These are phyloP conservation scores for Siderastrea radians DNA, from an alignment of 92 coral and sea anemone genomes.

Conservation along the genomic window DNA sequence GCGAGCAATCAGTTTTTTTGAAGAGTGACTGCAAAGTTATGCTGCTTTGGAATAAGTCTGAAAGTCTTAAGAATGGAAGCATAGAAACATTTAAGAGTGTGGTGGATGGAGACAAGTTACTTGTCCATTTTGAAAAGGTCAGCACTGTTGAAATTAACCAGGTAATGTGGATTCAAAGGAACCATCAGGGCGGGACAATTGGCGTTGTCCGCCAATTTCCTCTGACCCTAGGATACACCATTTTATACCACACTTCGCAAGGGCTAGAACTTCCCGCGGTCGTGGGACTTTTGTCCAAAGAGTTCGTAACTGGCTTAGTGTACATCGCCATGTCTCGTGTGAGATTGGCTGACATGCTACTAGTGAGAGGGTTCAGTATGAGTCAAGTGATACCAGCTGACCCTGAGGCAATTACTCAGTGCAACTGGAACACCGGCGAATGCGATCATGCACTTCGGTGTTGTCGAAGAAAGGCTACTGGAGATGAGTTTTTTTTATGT, in stretches of 20 bases:
- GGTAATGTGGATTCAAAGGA: neutral
- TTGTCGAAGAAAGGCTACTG: neutral
- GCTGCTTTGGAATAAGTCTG: too few species aligned
- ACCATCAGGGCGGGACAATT: neutral
- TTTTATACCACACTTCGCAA: neutral
- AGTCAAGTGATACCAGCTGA: neutral
- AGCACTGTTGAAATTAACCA: neutral
- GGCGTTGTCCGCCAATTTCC: neutral
- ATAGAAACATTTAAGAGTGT: too few species aligned
- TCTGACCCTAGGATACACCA: neutral
- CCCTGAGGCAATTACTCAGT: neutral
- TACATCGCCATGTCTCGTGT: conserved; percentile 5
- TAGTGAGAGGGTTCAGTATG: neutral
- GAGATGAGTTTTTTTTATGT: neutral
- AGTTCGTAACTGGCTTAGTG: neutral
- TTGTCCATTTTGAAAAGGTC: neutral
- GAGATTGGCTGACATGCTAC: neutral
- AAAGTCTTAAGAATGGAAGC: too few species aligned
- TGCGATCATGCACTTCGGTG: neutral
- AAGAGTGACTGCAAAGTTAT: neutral
- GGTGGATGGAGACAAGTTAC: too few species aligned
- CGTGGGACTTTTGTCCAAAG: neutral
- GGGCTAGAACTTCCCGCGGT: neutral
- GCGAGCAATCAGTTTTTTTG: neutral
- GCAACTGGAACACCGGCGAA: neutral